phyloP scores from a whole-genome alignment of 2,888 invertebrate species.

The Agrochola lychnidis region DNA sequence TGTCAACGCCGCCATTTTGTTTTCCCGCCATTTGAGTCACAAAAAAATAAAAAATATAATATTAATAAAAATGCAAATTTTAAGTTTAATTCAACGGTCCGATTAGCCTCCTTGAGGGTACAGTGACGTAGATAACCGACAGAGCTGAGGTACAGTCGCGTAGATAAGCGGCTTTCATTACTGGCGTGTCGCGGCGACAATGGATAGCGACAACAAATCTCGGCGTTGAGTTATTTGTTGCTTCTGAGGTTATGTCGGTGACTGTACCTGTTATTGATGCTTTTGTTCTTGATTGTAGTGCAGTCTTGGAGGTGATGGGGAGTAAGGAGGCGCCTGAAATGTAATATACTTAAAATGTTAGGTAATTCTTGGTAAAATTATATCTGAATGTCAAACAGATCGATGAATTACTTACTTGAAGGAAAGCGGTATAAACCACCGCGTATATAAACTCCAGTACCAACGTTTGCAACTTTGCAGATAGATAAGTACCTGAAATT shows the following conservation, averaged over 20 bases:
- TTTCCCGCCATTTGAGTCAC: slow-evolving; percentile 5
- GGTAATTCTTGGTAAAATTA: too few species aligned
- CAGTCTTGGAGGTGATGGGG: slow-evolving; percentile 17
- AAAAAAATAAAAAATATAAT: slow-evolving; percentile 32
- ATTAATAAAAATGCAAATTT: slow-evolving; percentile 69
- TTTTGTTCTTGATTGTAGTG: slow-evolving; percentile 63
- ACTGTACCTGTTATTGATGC: slow-evolving; percentile 73
- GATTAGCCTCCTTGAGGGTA: slow-evolving; percentile 76
- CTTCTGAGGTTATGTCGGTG: slow-evolving; percentile 75
- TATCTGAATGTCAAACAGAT: not conserved
- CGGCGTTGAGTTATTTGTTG: slow-evolving; percentile 83
- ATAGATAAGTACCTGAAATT: not conserved
- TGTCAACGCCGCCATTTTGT: slow-evolving; percentile 22
- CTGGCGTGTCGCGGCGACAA: slow-evolving; percentile 82
- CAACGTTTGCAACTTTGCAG: not conserved
- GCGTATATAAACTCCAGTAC: not conserved
- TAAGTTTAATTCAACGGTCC: slow-evolving; percentile 62
- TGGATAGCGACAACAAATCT: slow-evolving; percentile 85
- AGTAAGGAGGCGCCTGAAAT: not conserved
- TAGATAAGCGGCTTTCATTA: slow-evolving; percentile 86
- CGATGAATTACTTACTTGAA: not conserved
- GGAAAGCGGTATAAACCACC: not conserved
- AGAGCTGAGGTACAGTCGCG: slow-evolving; percentile 77
- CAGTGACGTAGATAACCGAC: slow-evolving; percentile 75
- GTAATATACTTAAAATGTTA: not conserved